These are phyloP conservation scores for Montipora capitata DNA, from an alignment of 92 coral and sea anemone genomes.

Conservation along the genomic window DNA sequence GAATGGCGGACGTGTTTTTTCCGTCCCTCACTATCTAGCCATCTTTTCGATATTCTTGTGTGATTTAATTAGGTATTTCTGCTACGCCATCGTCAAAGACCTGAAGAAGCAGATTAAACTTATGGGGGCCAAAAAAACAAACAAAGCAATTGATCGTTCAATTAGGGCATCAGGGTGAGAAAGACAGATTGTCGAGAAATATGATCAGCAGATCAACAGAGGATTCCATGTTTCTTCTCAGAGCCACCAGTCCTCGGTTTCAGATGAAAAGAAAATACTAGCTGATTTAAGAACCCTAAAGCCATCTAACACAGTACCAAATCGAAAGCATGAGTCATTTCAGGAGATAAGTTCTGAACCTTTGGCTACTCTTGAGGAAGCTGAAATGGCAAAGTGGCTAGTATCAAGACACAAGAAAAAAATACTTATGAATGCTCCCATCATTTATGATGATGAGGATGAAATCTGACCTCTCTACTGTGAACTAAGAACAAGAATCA, in stretches of 20 bases:
- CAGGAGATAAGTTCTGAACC: constrained; percentile 58
- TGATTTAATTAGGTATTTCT: too few relatives aligned
- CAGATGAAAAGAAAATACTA: constrained; percentile 64
- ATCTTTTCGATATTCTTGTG: too few relatives aligned
- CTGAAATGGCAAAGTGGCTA: not conserved
- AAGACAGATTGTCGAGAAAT: constrained; percentile 59
- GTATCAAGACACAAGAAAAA: not conserved
- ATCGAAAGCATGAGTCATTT: constrained; percentile 62
- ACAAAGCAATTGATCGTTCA: constrained; percentile 65
- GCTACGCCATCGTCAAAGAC: too few relatives aligned
- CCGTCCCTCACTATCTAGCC: too few relatives aligned
- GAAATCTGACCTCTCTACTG: not conserved
- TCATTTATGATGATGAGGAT: not conserved
- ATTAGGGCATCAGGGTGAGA: constrained; percentile 74
- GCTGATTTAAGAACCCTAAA: constrained; percentile 56
- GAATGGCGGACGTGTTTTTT: too few relatives aligned
- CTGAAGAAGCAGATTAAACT: constrained; percentile 65
- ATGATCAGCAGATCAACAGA: constrained; percentile 55
- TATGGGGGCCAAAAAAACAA: constrained; percentile 80
- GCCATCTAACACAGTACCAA: constrained; percentile 28
- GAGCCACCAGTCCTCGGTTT: constrained; percentile 61
- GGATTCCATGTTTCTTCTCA: constrained; percentile 55
- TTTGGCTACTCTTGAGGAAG: constrained; percentile 38
- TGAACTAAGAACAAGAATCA: too few relatives aligned
- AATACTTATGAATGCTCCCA: not conserved